Conservation (phyloP, 2,797 vertebrate species). For the Leucoraja ocellata region DNA sequence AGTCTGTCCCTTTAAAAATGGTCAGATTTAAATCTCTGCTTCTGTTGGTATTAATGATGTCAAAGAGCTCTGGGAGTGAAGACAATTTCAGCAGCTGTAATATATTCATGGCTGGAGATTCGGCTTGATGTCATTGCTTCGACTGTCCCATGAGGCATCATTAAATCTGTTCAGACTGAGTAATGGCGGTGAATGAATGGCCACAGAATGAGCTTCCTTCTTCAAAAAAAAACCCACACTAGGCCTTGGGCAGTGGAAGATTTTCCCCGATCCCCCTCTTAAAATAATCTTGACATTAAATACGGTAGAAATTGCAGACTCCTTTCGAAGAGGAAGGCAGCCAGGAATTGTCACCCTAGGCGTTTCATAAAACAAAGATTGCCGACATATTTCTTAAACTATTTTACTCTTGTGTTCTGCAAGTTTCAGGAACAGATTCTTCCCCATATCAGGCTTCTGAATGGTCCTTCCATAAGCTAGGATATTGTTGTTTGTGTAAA, state of each 20-base stretch:
- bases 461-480: too few species aligned
- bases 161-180: constrained; percentile 18
- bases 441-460: too few species aligned
- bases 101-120: constrained; percentile 24
- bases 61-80: not conserved
- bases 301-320: not conserved
- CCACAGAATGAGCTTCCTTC: not conserved
- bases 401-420: not conserved
- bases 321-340: not conserved
- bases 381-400: not conserved
- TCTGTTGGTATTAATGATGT: not conserved
- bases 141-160: constrained; percentile 9
- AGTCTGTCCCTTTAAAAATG: too few species aligned
- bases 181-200: not conserved
- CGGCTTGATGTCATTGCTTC: not conserved
- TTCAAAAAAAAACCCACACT: not conserved
- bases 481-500: too few species aligned
- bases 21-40: not conserved
- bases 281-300: constrained; percentile 9
- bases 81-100: not conserved
- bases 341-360: not conserved
- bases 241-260: not conserved
- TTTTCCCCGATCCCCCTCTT: not conserved
- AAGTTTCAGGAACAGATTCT: too few species aligned
- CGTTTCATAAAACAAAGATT: constrained; percentile 10